Conservation (phyloP, 2,888 invertebrate genomes). For the Mesoligia furuncula region DNA sequence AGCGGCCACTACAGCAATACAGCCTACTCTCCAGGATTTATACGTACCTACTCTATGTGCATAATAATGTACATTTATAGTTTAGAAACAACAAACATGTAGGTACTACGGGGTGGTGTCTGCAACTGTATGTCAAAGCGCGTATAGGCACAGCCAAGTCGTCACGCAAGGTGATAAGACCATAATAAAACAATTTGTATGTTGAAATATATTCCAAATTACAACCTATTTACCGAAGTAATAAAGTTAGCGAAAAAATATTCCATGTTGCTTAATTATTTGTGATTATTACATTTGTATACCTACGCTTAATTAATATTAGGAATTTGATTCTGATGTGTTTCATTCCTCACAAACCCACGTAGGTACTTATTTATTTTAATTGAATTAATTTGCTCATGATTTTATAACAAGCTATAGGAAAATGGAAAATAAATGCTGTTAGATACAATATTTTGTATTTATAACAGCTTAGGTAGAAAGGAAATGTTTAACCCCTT, state of each 20-base stretch:
- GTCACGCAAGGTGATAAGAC: neutral
- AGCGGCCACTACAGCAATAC: neutral
- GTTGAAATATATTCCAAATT: conserved; percentile 3
- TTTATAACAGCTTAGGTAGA: neutral
- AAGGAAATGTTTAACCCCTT: neutral
- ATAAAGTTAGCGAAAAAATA: conserved; percentile 8
- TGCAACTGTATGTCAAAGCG: neutral
- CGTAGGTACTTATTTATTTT: conserved; percentile 34
- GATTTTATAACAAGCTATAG: conserved; percentile 3
- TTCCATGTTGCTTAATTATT: conserved; percentile 25
- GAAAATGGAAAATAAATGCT: conserved; percentile 17
- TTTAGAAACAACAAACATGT: conserved; percentile 1
- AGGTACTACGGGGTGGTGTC: neutral
- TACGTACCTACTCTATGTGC: neutral
- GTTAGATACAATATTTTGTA: neutral
- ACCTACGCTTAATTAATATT: conserved; percentile 26
- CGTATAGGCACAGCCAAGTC: neutral
- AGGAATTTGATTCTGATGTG: conserved; percentile 31
- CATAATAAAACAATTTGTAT: neutral
- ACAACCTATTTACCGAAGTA: neutral
- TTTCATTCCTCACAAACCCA: conserved; percentile 28
- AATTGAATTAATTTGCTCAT: conserved; percentile 38
- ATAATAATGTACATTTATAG: neutral
- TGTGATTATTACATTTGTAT: conserved; percentile 25
- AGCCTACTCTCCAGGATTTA: neutral